A percentile compares a stretch with the other conserved stretches of the same genome.
phyloP scores from a whole-genome alignment of 2,888 invertebrate species.

The Athalia circularis region DNA sequence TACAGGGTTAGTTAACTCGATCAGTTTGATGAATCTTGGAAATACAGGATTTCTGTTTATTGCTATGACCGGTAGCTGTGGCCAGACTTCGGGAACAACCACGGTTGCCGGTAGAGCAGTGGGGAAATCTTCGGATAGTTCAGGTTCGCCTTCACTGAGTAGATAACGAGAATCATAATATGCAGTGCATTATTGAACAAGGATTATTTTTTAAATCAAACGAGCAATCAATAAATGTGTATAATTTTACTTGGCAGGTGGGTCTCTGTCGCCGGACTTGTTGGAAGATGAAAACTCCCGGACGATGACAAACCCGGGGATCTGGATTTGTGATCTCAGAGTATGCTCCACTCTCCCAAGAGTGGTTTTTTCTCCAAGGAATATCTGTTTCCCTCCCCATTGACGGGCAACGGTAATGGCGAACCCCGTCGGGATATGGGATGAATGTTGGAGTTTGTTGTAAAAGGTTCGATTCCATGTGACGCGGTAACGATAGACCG shows the following conservation, averaged over 20 bases:
- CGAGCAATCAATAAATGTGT: too few species aligned
- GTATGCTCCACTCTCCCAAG: slow-evolving; percentile 59
- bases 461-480: slow-evolving; percentile 56
- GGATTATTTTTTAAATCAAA: not conserved
- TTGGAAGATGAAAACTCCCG: slow-evolving; percentile 34
- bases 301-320: slow-evolving; percentile 10
- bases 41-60: slow-evolving; percentile 97
- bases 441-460: slow-evolving; percentile 50
- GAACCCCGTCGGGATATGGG: slow-evolving; percentile 19
- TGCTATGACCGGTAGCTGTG: slow-evolving; percentile 96
- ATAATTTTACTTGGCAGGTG: slow-evolving; percentile 20
- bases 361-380: slow-evolving; percentile 59
- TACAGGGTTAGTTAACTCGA: slow-evolving; percentile 93
- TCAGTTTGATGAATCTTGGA: slow-evolving; percentile 97
- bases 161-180: too few species aligned
- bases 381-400: slow-evolving; percentile 52
- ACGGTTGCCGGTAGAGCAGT: slow-evolving; percentile 87
- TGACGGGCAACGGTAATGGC: slow-evolving; percentile 43
- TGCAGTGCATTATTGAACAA: not conserved
- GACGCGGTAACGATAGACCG: slow-evolving; percentile 61
- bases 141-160: slow-evolving; percentile 50
- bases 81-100: slow-evolving; percentile 97
- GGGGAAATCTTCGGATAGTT: slow-evolving; percentile 69
- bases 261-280: slow-evolving; percentile 25
- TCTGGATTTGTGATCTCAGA: slow-evolving; percentile 49